These are phyloP conservation scores for Engystomops pustulosus DNA, from an alignment of 2,113 vertebrate species.

Conservation along the genomic window DNA sequence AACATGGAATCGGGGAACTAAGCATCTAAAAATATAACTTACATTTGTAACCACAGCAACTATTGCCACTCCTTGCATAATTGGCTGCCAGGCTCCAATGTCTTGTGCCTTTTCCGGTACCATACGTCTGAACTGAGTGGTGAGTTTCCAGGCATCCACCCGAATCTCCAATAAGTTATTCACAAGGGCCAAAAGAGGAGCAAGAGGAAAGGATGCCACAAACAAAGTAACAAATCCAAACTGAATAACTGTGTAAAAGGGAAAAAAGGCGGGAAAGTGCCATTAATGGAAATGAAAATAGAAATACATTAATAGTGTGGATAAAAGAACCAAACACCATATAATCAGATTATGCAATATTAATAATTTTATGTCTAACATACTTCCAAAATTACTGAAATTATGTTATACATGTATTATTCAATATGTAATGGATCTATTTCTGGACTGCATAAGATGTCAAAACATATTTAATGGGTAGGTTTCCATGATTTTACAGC, in stretches of 20 bases:
- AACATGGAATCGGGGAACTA: too few species aligned
- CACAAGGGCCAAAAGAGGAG: conserved; percentile 88
- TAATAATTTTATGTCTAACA: too few species aligned
- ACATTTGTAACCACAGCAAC: conserved; percentile 92
- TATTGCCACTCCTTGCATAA: conserved; percentile 89
- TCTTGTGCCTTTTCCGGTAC: conserved; percentile 88
- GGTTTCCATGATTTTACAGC: too few species aligned
- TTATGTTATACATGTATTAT: too few species aligned
- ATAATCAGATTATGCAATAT: too few species aligned
- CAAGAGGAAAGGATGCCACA: conserved; percentile 94
- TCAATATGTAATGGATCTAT: too few species aligned
- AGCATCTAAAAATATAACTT: too few species aligned
- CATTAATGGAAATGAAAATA: not conserved
- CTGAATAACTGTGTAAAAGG: conserved; percentile 85
- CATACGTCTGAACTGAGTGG: conserved; percentile 88
- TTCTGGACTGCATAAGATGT: too few species aligned
- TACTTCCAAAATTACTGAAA: too few species aligned
- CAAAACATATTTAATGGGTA: too few species aligned
- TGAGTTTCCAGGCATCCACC: conserved; percentile 91
- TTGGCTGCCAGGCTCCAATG: conserved; percentile 94
- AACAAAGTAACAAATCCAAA: conserved; percentile 96
- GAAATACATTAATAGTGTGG: not conserved
- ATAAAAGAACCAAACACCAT: too few species aligned
- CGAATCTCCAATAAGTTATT: conserved; percentile 94
- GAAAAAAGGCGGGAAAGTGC: conserved; percentile 26